Percentiles rank a stretch among this genome's conserved stretches.
Conservation (phyloP, 2,113 vertebrate genomes). For the Limanda limanda region DNA sequence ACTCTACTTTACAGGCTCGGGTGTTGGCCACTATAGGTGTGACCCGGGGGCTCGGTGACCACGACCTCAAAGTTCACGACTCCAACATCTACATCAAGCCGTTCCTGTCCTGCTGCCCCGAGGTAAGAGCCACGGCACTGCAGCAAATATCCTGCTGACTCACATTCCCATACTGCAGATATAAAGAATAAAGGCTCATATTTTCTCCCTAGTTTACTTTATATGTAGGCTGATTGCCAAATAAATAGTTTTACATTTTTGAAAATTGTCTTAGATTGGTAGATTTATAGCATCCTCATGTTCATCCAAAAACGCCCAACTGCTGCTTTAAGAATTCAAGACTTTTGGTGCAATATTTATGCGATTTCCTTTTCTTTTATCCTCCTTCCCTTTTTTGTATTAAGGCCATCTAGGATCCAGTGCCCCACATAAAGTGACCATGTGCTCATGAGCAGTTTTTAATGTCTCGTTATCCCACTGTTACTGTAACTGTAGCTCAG, state of each 20-base stretch:
- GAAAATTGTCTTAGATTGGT: too few species aligned
- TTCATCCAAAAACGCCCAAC: too few species aligned
- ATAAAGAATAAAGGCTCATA: neutral
- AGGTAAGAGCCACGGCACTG: constrained; percentile 81
- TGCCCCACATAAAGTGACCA: neutral
- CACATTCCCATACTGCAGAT: neutral
- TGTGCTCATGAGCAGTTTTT: neutral
- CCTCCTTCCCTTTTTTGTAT: too few species aligned
- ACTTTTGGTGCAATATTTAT: too few species aligned
- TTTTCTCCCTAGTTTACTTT: too few species aligned
- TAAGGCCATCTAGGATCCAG: too few species aligned
- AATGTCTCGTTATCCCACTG: neutral
- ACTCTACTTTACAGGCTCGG: constrained; percentile 86
- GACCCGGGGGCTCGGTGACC: constrained; percentile 96
- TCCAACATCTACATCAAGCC: constrained; percentile 99
- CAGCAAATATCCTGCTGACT: neutral
- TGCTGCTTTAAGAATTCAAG: too few species aligned
- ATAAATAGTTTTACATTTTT: too few species aligned
- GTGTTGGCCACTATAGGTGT: constrained; percentile 98
- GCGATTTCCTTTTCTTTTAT: too few species aligned
- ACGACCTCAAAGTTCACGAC: constrained; percentile 96
- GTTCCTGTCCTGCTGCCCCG: constrained; percentile 94
- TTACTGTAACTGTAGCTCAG: neutral
- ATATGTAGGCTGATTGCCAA: too few species aligned
- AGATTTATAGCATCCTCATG: too few species aligned